A percentile compares a stretch with the other conserved stretches of the same genome.
Evolutionary conservation across 2,888 invertebrate genomes (phyloP).

Genomic region (Bedellia somnulentella): DNA sequence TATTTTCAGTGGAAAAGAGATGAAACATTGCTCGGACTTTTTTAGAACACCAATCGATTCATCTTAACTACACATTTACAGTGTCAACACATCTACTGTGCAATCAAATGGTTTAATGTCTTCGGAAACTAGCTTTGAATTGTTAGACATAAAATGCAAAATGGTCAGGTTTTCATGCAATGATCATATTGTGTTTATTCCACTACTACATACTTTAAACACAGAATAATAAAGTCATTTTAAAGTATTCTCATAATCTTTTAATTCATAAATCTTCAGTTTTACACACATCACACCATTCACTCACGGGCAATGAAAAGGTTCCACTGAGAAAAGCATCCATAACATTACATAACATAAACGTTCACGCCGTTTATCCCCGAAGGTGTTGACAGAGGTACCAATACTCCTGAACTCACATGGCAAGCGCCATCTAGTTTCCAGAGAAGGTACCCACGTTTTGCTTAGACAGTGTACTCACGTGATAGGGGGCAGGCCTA

Average conservation of each 20-base stretch:
- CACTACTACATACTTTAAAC: not conserved
- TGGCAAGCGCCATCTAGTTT: too few species aligned
- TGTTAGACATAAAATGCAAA: not conserved
- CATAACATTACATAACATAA: too few species aligned
- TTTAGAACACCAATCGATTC: not conserved
- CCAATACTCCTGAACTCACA: too few species aligned
- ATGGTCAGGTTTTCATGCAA: not conserved
- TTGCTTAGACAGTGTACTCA: too few species aligned
- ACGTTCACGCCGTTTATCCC: too few species aligned
- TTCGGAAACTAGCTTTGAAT: not conserved
- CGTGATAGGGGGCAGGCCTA: too few species aligned
- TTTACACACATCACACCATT: not conserved
- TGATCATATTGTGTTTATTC: not conserved
- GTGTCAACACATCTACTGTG: not conserved
- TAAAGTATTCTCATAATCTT: too few species aligned
- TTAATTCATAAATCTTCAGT: too few species aligned
- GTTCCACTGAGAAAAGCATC: too few species aligned
- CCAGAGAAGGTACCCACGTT: too few species aligned
- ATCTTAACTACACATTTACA: not conserved
- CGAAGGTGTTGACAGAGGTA: too few species aligned
- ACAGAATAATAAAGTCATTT: too few species aligned
- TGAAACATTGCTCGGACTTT: not conserved
- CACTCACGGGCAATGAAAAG: not conserved
- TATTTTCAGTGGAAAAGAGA: not conserved
- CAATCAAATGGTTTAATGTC: not conserved